Evolutionary conservation across 2,888 invertebrate genomes (phyloP).

Genomic region (Folsomia manolachei): DNA sequence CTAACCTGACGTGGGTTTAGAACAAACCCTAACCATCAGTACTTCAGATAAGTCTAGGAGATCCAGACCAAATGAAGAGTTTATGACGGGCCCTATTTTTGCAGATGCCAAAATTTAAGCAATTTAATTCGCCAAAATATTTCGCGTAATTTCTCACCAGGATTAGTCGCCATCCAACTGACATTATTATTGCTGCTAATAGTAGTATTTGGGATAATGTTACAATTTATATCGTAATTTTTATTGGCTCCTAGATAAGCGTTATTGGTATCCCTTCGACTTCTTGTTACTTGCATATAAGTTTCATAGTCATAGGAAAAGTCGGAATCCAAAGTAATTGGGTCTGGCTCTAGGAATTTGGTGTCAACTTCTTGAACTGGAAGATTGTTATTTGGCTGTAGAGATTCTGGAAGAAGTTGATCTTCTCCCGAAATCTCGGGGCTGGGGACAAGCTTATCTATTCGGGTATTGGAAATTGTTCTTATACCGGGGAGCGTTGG

Average conservation of each 20-base stretch:
- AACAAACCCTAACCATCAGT: not conserved
- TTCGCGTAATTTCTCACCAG: no score
- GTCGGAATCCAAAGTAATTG: not conserved
- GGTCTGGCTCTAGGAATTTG: not conserved
- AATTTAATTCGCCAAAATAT: no score
- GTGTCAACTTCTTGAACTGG: not conserved
- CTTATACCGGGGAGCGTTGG: not conserved
- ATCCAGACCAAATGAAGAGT: not conserved
- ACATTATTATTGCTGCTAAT: no score
- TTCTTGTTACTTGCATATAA: slow-evolving; percentile 2
- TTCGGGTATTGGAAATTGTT: not conserved
- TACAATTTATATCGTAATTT: not conserved
- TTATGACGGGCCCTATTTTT: not conserved
- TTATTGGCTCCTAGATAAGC: no score
- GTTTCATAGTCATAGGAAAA: slow-evolving; percentile 5
- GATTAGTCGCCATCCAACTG: no score
- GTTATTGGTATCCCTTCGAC: not conserved
- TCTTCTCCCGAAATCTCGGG: no score
- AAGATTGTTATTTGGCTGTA: not conserved
- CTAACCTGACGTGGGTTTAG: not conserved
- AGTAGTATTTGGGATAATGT: no score
- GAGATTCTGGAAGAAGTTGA: no score
- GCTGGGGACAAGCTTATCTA: not conserved
- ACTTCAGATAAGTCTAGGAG: not conserved
- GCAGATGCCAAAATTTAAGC: no score